Base-by-base conservation (phyloP, 92 coral and sea anemone species). In the Paragorgia papillata region DNA sequence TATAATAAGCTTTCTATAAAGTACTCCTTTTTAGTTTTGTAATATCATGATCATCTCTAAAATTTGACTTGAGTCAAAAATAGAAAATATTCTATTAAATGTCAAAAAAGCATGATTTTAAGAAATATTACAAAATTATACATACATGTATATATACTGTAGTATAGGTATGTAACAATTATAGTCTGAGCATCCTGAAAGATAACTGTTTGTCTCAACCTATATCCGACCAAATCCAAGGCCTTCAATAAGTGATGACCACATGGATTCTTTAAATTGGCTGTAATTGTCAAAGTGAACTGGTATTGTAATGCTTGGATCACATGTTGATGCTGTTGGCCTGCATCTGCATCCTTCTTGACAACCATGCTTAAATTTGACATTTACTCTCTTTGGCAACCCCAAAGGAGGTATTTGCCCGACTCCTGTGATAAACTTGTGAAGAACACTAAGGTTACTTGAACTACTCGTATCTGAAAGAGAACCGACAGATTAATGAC, bases 241-340 rank as follows among this genome's bases (percentile, higher is more conserved):
- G 30, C 84, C 81, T 60, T 84, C 88, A 59, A 60, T 34, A 4
- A 79, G 46, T 55, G 88, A 68, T 20, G 88, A 84, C 24, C 55
- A 13, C 53, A 84, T 79, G 15, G 73, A 30, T 44, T 84, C 76
- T 53, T 73, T 67, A 73, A 79, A 69, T 50, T 69, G 75, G 75
- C 22, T 50, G 41, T 69, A 69, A 44, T 27, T 69, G 30, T 69
- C 59, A 29, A 43, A 46, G 75, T 85, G 83, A 29, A 81, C 80
- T 74, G 89, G 86, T 17, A 85, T 62, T 17, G 69, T 40, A 2
- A 85, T 58, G 54, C 55, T 46, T 31, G 79, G 73, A 19, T 74
- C 83, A 66, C 86, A 85, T 20, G 89, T 81, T 19, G 89, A 85
- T 35, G 83, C 69, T 17, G 89, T n/a, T n/a, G n/a, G n/a, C n/a